phyloP scores from a whole-genome alignment of 1,140 invertebrate species.

The Aphis craccivora region DNA sequence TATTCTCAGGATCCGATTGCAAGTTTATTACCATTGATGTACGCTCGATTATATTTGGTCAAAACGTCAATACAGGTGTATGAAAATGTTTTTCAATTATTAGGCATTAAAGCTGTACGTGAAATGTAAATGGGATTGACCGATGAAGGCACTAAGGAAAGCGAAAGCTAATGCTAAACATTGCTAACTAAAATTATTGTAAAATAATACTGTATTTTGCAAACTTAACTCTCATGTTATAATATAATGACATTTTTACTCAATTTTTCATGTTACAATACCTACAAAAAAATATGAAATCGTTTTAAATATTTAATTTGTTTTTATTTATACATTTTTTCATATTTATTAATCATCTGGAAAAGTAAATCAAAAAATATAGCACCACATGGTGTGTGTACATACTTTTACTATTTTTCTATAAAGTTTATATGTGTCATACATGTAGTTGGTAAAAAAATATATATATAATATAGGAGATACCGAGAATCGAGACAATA shows the following conservation, averaged over 20 bases:
- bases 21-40: slow-evolving; percentile 31
- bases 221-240: not conserved
- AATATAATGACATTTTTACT: not conserved
- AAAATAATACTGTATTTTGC: not conserved
- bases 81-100: slow-evolving; percentile 34
- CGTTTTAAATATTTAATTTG: not conserved
- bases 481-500: not conserved
- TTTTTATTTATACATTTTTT: not conserved
- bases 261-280: not conserved
- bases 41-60: slow-evolving; percentile 42
- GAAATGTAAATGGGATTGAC: slow-evolving; percentile 58
- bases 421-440: not conserved
- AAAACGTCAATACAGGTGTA: slow-evolving; percentile 12
- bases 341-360: not conserved
- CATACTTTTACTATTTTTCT: not conserved
- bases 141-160: not conserved
- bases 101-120: not conserved
- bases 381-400: not conserved
- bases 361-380: not conserved
- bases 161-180: no score
- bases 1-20: not conserved
- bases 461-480: not conserved
- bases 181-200: no score
- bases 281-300: not conserved
- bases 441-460: not conserved